Conservation (phyloP, 1,140 invertebrate species). For the Microplitis mediator region DNA sequence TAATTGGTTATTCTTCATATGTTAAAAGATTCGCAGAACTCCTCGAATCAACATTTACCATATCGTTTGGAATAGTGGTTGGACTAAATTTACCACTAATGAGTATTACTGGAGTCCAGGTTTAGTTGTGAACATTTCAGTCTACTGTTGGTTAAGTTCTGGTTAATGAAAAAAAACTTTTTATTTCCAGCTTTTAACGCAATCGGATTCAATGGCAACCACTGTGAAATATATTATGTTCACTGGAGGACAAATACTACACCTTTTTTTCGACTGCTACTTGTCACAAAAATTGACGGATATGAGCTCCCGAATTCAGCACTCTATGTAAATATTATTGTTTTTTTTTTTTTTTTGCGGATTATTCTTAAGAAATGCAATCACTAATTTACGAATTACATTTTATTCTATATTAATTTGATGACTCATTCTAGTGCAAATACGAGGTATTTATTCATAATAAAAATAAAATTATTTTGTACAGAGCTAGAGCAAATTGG, state of each 20-base stretch:
- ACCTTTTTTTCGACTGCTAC: slow-evolving; percentile 4
- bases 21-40: not conserved
- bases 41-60: not conserved
- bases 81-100: not conserved
- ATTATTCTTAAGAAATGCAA: too few relatives aligned
- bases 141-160: too few relatives aligned
- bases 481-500: slow-evolving; percentile 25
- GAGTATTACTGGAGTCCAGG: not conserved
- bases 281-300: not conserved
- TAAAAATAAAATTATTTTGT: not conserved
- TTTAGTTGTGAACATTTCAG: not conserved
- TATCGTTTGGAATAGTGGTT: not conserved
- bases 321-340: not conserved
- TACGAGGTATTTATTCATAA: too few relatives aligned
- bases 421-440: not conserved
- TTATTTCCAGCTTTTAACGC: not conserved
- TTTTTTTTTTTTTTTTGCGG: too few relatives aligned
- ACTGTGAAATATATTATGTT: not conserved
- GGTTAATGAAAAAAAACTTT: not conserved
- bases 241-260: not conserved
- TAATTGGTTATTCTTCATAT: not conserved
- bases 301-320: not conserved
- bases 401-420: not conserved
- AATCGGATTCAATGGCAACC: not conserved
- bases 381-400: too few relatives aligned